phyloP scores from a whole-genome alignment of 1,140 invertebrate species.

The Chymomyza costata region DNA sequence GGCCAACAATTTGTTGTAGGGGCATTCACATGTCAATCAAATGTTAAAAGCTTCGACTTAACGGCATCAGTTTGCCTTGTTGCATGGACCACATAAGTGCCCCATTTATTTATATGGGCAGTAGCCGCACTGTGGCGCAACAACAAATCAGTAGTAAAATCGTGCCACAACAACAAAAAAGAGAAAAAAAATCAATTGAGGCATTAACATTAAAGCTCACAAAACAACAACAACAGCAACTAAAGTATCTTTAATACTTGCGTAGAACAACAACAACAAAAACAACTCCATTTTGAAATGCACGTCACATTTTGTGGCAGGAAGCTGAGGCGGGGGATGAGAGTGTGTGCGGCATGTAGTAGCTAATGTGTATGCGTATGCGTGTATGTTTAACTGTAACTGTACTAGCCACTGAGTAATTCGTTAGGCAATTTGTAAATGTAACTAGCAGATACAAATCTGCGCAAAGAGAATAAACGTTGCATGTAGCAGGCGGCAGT shows the following conservation, averaged over 20 bases:
- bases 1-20: conserved; percentile 30
- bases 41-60: conserved; percentile 49
- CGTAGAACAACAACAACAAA: conserved; percentile 13
- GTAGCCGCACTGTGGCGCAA: too few relatives aligned
- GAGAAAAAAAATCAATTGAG: too few relatives aligned
- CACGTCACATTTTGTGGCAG: conserved; percentile 7
- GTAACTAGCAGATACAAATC: conserved; percentile 63
- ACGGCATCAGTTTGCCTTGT: conserved; percentile 32
- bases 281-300: conserved; percentile 41
- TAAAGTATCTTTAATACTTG: conserved; percentile 25
- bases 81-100: conserved; percentile 35
- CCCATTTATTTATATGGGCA: conserved; percentile 30
- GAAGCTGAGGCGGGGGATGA: neutral
- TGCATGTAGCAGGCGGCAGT: conserved; percentile 16
- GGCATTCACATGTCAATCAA: conserved; percentile 47
- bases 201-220: neutral
- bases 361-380: too few relatives aligned
- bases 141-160: too few relatives aligned
- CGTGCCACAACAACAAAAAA: too few relatives aligned
- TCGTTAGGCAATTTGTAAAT: conserved; percentile 60
- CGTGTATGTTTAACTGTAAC: too few relatives aligned
- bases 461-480: conserved; percentile 26
- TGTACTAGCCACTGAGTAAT: conserved; percentile 11
- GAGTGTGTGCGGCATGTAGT: too few relatives aligned
- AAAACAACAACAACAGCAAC: conserved; percentile 13